Conservation (phyloP, 1,140 invertebrate species). For the Lepidotrigona ventralis region DNA sequence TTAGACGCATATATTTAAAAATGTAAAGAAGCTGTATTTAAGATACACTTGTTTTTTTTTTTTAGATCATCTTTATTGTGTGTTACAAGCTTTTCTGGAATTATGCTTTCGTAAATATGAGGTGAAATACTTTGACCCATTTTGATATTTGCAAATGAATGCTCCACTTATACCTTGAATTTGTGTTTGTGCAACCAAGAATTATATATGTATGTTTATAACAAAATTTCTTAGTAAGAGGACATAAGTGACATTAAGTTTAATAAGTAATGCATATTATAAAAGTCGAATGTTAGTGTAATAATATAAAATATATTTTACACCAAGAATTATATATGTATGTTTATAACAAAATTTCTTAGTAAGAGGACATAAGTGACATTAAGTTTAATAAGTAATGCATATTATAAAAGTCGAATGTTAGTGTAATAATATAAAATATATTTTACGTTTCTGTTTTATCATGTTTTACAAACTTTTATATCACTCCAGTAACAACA, state of each 20-base stretch:
- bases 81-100: not conserved
- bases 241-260: not conserved
- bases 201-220: not conserved
- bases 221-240: not conserved
- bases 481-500: not conserved
- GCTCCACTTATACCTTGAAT: not conserved
- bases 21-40: not conserved
- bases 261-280: not conserved
- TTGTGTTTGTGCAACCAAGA: not conserved
- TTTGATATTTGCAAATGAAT: conserved; percentile 1
- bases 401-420: not conserved
- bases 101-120: not conserved
- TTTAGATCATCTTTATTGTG: not conserved
- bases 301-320: not conserved
- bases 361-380: not conserved
- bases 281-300: not conserved
- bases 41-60: not conserved
- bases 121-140: not conserved
- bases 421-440: not conserved
- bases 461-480: not conserved
- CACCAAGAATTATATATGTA: not conserved
- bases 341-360: too few species aligned
- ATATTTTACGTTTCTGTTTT: conserved; percentile 10
- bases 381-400: not conserved
- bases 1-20: not conserved